A percentile compares a stretch with the other conserved stretches of the same genome.
Evolutionary conservation across 2,888 invertebrate species (phyloP).

Genomic region (Metellina segmentata): DNA sequence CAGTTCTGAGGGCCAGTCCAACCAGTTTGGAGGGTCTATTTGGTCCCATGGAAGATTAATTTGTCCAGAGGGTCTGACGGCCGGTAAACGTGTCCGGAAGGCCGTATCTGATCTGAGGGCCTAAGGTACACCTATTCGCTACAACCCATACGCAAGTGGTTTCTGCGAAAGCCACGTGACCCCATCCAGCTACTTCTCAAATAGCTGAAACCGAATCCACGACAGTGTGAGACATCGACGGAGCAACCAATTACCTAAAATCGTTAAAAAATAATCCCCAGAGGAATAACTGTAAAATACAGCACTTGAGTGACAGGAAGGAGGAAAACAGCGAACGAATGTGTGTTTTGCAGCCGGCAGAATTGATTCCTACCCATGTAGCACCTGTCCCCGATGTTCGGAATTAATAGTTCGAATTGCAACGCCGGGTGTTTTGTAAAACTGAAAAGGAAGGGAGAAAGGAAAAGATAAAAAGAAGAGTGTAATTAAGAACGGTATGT

Average conservation of each 20-base stretch:
- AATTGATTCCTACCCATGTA: background rate
- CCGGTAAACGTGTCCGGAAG: too few relatives aligned
- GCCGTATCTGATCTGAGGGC: too few relatives aligned
- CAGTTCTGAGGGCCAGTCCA: too few relatives aligned
- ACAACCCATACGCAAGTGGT: too few relatives aligned
- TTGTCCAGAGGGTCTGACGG: too few relatives aligned
- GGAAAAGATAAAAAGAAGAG: background rate
- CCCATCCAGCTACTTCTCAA: too few relatives aligned
- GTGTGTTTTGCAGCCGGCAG: background rate
- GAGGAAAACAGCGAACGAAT: background rate
- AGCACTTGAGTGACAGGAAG: background rate
- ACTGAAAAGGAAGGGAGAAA: background rate
- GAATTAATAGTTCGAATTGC: slow-evolving; percentile 51
- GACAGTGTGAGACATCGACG: too few relatives aligned
- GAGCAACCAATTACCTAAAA: background rate
- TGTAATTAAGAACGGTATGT: slow-evolving; percentile 62
- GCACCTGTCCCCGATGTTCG: slow-evolving; percentile 37
- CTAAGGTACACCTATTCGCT: too few relatives aligned
- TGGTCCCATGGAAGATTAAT: too few relatives aligned
- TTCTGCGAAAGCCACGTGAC: too few relatives aligned
- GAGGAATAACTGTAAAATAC: background rate
- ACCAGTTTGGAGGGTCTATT: too few relatives aligned
- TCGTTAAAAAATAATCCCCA: background rate
- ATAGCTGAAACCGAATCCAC: too few relatives aligned
- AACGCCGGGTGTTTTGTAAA: slow-evolving; percentile 24